These are phyloP conservation scores for Chymomyza caudatula DNA, from an alignment of 2,888 invertebrate genomes.

Conservation along the genomic window DNA sequence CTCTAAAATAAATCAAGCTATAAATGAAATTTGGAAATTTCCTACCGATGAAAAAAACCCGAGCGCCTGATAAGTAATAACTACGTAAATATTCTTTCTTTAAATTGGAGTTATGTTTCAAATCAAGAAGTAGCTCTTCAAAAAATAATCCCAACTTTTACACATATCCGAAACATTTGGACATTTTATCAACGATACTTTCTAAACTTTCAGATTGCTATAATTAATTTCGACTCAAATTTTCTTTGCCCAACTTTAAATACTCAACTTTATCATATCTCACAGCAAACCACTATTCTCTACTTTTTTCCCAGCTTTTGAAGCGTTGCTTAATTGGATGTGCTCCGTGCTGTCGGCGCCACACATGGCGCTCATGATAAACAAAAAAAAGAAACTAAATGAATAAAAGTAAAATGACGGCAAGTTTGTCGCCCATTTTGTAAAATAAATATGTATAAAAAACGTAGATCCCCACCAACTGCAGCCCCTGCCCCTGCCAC, in stretches of 20 bases:
- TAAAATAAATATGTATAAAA: slow-evolving; percentile 56
- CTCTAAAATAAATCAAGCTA: too few relatives aligned
- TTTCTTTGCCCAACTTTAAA: not conserved
- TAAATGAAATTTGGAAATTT: too few relatives aligned
- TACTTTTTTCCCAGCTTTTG: slow-evolving; percentile 55
- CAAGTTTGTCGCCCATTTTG: slow-evolving; percentile 70
- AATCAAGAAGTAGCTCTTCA: too few relatives aligned
- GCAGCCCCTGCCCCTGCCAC: slow-evolving; percentile 26
- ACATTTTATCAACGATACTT: too few relatives aligned
- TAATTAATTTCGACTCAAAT: not conserved
- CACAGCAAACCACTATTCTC: not conserved
- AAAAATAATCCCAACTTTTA: too few relatives aligned
- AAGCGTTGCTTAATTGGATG: slow-evolving; percentile 67
- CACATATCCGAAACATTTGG: too few relatives aligned
- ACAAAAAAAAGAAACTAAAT: slow-evolving; percentile 23
- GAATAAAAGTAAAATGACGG: slow-evolving; percentile 36
- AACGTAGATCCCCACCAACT: slow-evolving; percentile 11
- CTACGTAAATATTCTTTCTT: too few relatives aligned
- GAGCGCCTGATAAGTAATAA: too few relatives aligned
- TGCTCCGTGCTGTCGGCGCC: slow-evolving; percentile 47
- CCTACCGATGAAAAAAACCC: too few relatives aligned
- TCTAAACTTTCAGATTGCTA: not conserved
- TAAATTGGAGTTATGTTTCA: too few relatives aligned
- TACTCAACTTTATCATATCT: not conserved
- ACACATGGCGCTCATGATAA: slow-evolving; percentile 37